Evolutionary conservation across 2,797 vertebrate species (phyloP).

Genomic region (Oophaga sylvatica): DNA sequence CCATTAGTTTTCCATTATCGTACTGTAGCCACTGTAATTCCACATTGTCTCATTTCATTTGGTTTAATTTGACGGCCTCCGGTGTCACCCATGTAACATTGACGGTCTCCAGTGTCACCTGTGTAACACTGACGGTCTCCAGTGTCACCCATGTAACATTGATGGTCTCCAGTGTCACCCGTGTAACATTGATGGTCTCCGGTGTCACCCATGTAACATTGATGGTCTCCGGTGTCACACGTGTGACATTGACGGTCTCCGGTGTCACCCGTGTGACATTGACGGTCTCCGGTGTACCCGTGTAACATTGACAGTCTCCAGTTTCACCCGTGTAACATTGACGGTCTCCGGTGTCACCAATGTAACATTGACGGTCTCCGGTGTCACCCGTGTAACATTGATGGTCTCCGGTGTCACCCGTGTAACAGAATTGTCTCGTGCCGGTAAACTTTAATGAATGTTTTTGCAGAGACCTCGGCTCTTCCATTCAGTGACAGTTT

Average conservation of each 20-base stretch:
- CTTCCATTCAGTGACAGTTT: not conserved
- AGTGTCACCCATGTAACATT: not conserved
- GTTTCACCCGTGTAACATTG: not conserved
- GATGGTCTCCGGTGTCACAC: not conserved
- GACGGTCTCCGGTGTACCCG: not conserved
- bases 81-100: not conserved
- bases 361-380: too few relatives aligned
- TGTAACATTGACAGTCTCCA: not conserved
- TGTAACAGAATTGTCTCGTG: not conserved
- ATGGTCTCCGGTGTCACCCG: not conserved
- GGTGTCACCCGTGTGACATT: not conserved
- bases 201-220: not conserved
- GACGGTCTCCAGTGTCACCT: not conserved
- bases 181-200: too few relatives aligned
- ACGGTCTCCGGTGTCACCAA: too few relatives aligned
- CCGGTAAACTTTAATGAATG: conserved; percentile 9
- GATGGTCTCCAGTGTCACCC: not conserved
- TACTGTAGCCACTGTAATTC: not conserved
- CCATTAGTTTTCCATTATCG: not conserved
- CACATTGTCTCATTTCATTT: not conserved
- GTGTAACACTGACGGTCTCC: not conserved
- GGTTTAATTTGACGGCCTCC: not conserved
- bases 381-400: not conserved
- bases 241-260: not conserved
- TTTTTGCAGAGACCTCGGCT: not conserved